Evolutionary conservation across 2,113 vertebrate genomes (phyloP), one percentile per base, ranked within the genome.

Genomic region (Edolisoma coerulescens): DNA sequence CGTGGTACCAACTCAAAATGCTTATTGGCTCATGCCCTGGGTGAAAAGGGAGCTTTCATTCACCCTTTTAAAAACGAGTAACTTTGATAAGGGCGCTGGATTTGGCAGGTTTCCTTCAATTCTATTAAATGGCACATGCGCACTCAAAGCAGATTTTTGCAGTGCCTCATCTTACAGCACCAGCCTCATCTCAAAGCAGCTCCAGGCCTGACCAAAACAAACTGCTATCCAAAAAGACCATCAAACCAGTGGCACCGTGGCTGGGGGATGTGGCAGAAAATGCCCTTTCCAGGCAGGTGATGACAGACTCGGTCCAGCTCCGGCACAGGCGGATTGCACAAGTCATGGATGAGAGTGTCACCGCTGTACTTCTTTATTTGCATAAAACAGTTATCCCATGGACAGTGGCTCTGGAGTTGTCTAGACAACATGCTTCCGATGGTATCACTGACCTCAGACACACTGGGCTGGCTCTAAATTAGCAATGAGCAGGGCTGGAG

Each of bases 381-480:
- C 98, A 98, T 99, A 98, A 99, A 99, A 98, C 98, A 98, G 98
- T 99, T 99, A 98, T 98, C 98, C 97, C 96, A 79, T 91, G 96
- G 97, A 96, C 94, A 96, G 97, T 96, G 97, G 98, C 98, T 99
- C 98, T 89, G 96, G 98, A 99, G 98, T 99, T 98, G 98, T 99
- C 98, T 98, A 98, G 98, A 99, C 98, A 98, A 98, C 98, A 98
- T 98, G 98, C 98, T 98, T 99, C 98, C 76, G 97, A 98, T 98
- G 97, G 96, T 98, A 98, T 98, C 96, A 50, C 97, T 99, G 98
- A 98, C 98, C 98, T 97, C 97, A 98, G 97, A 98, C 98, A 98
- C 98, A 98, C 98, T 97, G 98, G 98, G 98, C 97, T 98, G 97
- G 98, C 98, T 98, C 98, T 99, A 99, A 99, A 99, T 99, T 99